Percentiles rank a stretch among this genome's conserved stretches.
These are phyloP conservation scores for Drosophila melanica DNA, from an alignment of 1,140 invertebrate genomes.

Conservation along the genomic window DNA sequence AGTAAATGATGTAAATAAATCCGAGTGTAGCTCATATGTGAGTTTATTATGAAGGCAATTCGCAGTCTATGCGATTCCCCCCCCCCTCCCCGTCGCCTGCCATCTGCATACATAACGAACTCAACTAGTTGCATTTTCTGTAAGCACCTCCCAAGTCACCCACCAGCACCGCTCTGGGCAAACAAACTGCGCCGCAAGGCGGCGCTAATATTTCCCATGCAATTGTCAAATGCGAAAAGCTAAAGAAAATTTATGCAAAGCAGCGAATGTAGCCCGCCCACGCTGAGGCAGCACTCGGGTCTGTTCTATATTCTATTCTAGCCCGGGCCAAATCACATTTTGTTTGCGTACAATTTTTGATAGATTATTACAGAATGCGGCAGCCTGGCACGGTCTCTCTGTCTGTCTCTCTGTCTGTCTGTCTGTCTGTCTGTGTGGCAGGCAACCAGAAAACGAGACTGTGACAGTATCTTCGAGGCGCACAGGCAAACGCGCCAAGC, in stretches of 20 bases:
- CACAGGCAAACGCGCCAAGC: constrained; percentile 68
- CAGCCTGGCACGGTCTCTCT: constrained; percentile 16
- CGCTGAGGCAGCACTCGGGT: constrained; percentile 17
- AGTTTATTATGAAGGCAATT: constrained; percentile 17
- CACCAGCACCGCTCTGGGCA: constrained; percentile 30
- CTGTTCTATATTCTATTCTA: constrained; percentile 13
- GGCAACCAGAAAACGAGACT: constrained; percentile 7
- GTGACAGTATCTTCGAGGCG: constrained; percentile 73
- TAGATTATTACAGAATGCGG: constrained; percentile 78
- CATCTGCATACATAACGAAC: constrained; percentile 2
- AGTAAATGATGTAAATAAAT: background rate
- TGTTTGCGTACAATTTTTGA: constrained; percentile 80
- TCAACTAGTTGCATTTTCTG: constrained; percentile 29
- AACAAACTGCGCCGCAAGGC: constrained; percentile 44
- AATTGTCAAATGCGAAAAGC: constrained; percentile 67
- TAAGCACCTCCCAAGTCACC: no score
- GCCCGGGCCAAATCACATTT: constrained; percentile 71
- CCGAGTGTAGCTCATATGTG: constrained; percentile 1
- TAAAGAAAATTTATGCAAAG: constrained; percentile 68
- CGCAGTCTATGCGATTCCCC: constrained; percentile 1
- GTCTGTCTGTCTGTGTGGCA: background rate
- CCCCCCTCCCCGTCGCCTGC: background rate
- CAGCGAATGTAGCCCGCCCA: constrained; percentile 19
- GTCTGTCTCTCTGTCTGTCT: background rate
- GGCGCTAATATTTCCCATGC: constrained; percentile 53